Evolutionary conservation across 37 sponge, comb jelly and placozoan species (phyloP), one percentile per base, ranked within the genome.

Genomic region (Geodia barretti): DNA sequence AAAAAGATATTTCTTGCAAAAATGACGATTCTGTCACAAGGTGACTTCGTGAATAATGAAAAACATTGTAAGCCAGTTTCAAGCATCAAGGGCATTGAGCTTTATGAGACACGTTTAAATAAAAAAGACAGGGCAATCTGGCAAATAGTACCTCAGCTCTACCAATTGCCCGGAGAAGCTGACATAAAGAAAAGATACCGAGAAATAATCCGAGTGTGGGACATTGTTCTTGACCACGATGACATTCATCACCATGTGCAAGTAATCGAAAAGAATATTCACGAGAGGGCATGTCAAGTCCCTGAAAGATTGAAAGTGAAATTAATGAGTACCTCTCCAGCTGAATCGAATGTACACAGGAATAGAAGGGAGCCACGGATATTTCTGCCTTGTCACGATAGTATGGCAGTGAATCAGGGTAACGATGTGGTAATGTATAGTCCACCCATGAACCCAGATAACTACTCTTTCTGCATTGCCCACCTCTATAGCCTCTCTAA

Each of bases 131-230:
- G 89, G 21, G 80, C 88, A 25, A 2, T 92, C 20, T 92, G 86
- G 85, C 79, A 88, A 76, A 67, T 80, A 41, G 89, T 86, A 28
- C 61, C 78, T 32, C 75, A 79, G 42, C 88, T 88, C 63, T n/a
- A n/a, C n/a, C n/a, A n/a, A n/a, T 92, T 88, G 26, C 69, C 85
- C 7, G 67, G 83, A 28, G 73, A 69, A 14, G 70, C 86, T 32
- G 26, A 26, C 8, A 76, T 68, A 47, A 14, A 19, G 31, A 42
- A 84, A 25, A 59, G 88, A 33, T 92, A 73, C 70, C 73, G 86
- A 26, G 93, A 92, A 65, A 72, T 92, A 23, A 84, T 92, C 32
- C 81, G 93, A 41, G 39, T 89, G 0, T 79, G 86, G 90, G 84
- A 83, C 60, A 28, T 93, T 25, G 87, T 93, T 24, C 25, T 41